Evolutionary conservation across 2,113 vertebrate species (phyloP).

Genomic region (Carlito syrichta): DNA sequence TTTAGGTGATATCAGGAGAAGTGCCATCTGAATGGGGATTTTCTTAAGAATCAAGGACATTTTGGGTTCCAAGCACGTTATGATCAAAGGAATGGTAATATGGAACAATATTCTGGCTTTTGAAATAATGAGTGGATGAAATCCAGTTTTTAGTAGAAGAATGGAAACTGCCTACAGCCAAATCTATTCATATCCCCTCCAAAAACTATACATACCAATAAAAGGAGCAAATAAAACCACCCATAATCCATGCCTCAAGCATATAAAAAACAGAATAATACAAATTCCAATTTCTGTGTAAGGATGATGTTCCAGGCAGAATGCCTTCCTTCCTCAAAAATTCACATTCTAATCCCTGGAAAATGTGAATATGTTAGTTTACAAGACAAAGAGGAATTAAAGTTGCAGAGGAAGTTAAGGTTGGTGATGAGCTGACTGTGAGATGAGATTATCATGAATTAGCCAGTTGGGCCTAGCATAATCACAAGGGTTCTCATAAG

Average conservation of each 20-base stretch:
- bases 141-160: neutral
- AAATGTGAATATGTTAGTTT: neutral
- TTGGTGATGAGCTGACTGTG: neutral
- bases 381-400: neutral
- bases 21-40: neutral
- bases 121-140: conserved; percentile 3
- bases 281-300: neutral
- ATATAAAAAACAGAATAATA: neutral
- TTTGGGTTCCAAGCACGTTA: neutral
- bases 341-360: neutral
- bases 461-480: neutral
- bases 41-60: neutral
- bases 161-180: neutral
- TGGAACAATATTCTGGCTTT: neutral
- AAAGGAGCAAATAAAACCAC: neutral
- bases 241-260: neutral
- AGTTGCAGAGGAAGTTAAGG: neutral
- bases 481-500: neutral
- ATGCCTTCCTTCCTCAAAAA: neutral
- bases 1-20: neutral
- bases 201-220: neutral
- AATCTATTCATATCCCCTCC: neutral
- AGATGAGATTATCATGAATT: neutral
- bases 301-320: neutral
- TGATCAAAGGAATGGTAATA: neutral